These are phyloP conservation scores for Eupithecia pulchellata DNA, from an alignment of 2,888 invertebrate genomes.

Conservation along the genomic window DNA sequence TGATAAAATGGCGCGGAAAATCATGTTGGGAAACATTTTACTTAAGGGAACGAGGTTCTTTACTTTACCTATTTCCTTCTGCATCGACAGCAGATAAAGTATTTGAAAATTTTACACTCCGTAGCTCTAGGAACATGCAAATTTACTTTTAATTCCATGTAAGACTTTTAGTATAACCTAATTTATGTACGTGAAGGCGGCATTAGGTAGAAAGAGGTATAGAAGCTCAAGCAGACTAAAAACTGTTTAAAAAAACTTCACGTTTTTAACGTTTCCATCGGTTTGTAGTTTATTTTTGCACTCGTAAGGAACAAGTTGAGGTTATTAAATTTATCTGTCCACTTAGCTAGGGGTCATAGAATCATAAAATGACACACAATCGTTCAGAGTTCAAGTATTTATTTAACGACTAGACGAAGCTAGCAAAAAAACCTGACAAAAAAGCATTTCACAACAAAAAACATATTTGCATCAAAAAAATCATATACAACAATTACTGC, in stretches of 20 bases:
- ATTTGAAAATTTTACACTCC: background rate
- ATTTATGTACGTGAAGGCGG: background rate
- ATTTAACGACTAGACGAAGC: background rate
- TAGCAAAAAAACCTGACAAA: no score
- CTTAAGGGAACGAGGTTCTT: background rate
- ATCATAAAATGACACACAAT: background rate
- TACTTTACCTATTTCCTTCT: background rate
- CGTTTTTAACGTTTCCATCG: no score
- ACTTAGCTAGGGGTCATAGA: background rate
- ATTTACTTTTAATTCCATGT: background rate
- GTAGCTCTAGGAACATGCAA: background rate
- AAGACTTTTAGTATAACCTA: background rate
- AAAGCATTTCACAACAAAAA: no score
- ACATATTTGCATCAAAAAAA: no score
- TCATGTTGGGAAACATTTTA: background rate
- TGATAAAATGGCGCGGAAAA: constrained; percentile 19
- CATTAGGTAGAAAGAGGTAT: background rate
- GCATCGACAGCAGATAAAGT: background rate
- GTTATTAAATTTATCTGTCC: no score
- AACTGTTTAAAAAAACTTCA: background rate
- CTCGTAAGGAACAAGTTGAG: no score
- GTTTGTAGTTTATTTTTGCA: no score
- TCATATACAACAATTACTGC: no score
- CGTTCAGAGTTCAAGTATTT: background rate
- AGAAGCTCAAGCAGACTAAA: background rate